Conservation (phyloP, 2,888 invertebrate species). For the Troides aeacus region DNA sequence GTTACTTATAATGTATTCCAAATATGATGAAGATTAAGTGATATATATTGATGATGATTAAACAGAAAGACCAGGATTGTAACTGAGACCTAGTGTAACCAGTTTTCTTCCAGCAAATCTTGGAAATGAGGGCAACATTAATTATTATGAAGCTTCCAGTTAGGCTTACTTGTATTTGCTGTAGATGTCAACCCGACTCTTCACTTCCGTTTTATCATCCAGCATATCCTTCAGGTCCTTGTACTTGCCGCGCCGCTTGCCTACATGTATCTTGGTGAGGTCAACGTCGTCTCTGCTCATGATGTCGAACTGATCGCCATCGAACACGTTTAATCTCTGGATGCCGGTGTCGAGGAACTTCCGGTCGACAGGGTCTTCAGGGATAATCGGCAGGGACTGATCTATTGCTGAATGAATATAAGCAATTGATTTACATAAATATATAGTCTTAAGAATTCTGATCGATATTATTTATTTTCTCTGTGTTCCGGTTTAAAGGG, state of each 20-base stretch:
- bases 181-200: conserved; percentile 77
- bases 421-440: background rate
- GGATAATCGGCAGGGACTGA: conserved; percentile 81
- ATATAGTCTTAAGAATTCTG: no score
- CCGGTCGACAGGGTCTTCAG: conserved; percentile 80
- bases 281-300: conserved; percentile 83
- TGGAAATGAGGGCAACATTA: no score
- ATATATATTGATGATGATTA: no score
- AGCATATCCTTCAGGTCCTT: conserved; percentile 82
- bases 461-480: no score
- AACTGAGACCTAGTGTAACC: no score
- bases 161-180: conserved; percentile 76
- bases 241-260: conserved; percentile 82
- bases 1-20: no score
- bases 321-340: conserved; percentile 84
- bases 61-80: no score
- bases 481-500: no score
- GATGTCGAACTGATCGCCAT: conserved; percentile 89
- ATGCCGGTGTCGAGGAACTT: conserved; percentile 78
- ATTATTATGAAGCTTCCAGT: no score
- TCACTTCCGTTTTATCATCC: conserved; percentile 83
- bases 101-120: no score
- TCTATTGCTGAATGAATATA: conserved; percentile 59
- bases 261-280: conserved; percentile 65
- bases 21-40: no score